phyloP scores from a whole-genome alignment of 2,888 invertebrate species.

The Oscheius sp. region DNA sequence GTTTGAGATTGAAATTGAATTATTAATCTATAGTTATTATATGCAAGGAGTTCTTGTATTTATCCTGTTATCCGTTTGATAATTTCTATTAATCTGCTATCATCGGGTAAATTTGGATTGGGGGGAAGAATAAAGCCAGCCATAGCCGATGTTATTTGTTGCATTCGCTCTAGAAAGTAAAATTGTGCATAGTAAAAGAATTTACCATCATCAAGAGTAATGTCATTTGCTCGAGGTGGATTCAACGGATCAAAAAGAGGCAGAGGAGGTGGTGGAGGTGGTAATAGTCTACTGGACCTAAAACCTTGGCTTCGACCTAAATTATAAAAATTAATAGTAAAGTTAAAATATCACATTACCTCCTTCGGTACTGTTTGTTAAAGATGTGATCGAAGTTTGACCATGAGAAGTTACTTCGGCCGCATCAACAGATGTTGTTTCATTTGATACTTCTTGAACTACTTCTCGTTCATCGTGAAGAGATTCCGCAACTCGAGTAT shows the following conservation, averaged over 20 bases:
- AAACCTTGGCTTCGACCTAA: no score
- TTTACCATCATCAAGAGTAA: slow-evolving; percentile 9
- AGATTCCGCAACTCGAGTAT: no score
- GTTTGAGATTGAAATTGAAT: neutral
- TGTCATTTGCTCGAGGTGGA: slow-evolving; percentile 11
- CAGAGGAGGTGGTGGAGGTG: no score
- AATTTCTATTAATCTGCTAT: neutral
- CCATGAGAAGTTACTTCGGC: neutral
- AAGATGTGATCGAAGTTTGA: neutral
- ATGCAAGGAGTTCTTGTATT: neutral
- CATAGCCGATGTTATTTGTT: slow-evolving; percentile 45
- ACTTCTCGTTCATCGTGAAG: no score
- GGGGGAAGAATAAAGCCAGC: slow-evolving; percentile 41
- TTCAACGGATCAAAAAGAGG: no score
- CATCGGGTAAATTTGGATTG: slow-evolving; percentile 43
- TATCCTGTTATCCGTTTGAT: neutral
- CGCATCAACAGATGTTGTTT: no score
- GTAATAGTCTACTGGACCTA: no score
- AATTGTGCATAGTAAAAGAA: neutral
- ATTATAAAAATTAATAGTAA: neutral
- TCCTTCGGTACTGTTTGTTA: neutral
- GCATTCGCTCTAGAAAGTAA: slow-evolving; percentile 39
- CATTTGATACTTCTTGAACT: no score
- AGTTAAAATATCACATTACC: neutral
- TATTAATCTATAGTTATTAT: neutral